Percentiles rank a stretch among this genome's conserved stretches.
Conservation (phyloP, 2,797 vertebrate genomes). For the Arnoldichthys spilopterus region DNA sequence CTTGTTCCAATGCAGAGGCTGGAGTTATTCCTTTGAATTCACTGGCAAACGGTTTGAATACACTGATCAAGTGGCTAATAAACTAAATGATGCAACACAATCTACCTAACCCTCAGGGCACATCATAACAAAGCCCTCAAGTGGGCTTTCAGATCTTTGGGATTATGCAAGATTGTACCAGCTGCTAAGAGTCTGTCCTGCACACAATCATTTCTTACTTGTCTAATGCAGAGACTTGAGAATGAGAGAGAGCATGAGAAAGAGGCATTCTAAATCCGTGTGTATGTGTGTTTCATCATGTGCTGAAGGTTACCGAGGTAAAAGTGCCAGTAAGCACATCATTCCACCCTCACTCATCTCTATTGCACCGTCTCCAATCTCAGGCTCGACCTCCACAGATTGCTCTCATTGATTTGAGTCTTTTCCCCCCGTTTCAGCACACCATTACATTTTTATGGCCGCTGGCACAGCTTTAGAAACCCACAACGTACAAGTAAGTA, state of each 20-base stretch:
- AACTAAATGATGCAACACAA: not conserved
- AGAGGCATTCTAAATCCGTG: not conserved
- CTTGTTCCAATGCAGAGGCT: not conserved
- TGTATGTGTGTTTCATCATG: not conserved
- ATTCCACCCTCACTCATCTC: constrained; percentile 12
- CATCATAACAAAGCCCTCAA: not conserved
- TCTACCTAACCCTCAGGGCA: not conserved
- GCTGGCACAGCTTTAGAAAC: not conserved
- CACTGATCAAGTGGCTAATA: not conserved
- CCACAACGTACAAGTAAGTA: not conserved
- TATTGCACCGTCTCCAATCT: constrained; percentile 9
- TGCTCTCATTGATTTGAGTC: constrained; percentile 15
- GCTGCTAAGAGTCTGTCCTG: not conserved
- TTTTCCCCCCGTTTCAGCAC: not conserved
- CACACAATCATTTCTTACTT: not conserved
- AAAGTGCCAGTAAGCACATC: constrained; percentile 13
- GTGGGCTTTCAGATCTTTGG: not conserved
- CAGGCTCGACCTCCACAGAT: constrained; percentile 18
- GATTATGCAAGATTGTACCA: not conserved
- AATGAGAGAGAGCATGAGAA: not conserved
- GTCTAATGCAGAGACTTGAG: constrained; percentile 7
- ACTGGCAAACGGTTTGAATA: not conserved
- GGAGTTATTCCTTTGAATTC: not conserved
- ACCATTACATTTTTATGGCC: constrained; percentile 15
- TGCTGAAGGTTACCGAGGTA: not conserved